phyloP scores from a whole-genome alignment of 2,888 invertebrate species.

The Labia minor region DNA sequence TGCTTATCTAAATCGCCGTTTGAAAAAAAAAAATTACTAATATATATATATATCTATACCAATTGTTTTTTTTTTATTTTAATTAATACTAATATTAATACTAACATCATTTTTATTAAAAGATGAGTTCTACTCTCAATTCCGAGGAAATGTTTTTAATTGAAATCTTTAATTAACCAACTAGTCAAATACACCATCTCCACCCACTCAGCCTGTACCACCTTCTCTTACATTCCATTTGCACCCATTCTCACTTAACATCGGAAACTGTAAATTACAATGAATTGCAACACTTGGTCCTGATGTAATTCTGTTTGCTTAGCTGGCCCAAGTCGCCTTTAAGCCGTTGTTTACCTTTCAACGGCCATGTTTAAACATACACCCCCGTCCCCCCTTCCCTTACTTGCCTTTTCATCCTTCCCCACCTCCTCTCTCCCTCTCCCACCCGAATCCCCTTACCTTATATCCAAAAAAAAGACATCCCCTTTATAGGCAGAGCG shows the following conservation, averaged over 20 bases:
- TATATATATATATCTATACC: no score
- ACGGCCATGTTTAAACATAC: constrained; percentile 1
- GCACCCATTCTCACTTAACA: not conserved
- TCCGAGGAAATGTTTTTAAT: not conserved
- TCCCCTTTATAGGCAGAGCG: no score
- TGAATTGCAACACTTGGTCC: constrained; percentile 4
- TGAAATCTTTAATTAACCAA: constrained; percentile 13
- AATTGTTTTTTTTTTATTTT: no score
- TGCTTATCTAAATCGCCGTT: no score
- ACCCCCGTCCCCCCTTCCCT: not conserved
- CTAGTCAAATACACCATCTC: not conserved
- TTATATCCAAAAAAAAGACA: no score
- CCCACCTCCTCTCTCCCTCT: not conserved
- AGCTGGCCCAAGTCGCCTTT: constrained; percentile 7
- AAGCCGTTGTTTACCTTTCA: not conserved
- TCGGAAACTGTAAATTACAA: constrained; percentile 13
- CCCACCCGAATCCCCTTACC: no score
- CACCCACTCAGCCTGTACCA: not conserved
- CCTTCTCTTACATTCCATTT: not conserved
- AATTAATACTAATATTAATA: no score
- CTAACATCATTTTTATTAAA: no score
- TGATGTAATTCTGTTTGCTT: constrained; percentile 13
- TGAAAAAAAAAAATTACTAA: no score
- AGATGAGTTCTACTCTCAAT: no score
- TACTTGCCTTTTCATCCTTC: no score